phyloP scores from a whole-genome alignment of 2,113 vertebrate genomes.

The Leptobrachium leishanense region DNA sequence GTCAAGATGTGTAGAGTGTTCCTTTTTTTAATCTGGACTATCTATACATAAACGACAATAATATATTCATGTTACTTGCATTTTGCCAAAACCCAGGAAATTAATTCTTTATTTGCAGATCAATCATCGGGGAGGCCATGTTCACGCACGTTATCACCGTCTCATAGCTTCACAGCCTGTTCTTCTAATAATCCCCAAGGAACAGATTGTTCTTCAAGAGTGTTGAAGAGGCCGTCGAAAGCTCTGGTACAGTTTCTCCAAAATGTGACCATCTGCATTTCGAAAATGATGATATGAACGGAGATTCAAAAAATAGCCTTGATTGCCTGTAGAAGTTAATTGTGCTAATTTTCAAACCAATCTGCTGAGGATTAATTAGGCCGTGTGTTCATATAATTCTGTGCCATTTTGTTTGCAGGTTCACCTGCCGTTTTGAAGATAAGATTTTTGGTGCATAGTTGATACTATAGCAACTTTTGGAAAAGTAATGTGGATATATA shows the following conservation, averaged over 20 bases:
- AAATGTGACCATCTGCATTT: neutral
- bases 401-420: no score
- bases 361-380: neutral
- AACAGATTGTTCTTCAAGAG: constrained; percentile 53
- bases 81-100: neutral
- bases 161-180: constrained; percentile 68
- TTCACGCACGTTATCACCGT: constrained; percentile 60
- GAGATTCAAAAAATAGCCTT: neutral
- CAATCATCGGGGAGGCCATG: constrained; percentile 79
- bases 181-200: constrained; percentile 61
- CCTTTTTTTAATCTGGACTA: no score
- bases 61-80: no score
- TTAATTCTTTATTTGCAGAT: constrained; percentile 65
- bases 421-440: no score
- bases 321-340: neutral
- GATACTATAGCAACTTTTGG: no score
- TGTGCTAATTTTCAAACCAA: neutral
- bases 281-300: neutral
- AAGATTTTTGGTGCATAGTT: no score
- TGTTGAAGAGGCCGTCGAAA: constrained; percentile 80
- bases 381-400: neutral
- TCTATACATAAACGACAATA: no score
- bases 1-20: no score
- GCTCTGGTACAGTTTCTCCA: constrained; percentile 68
- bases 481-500: no score